Conservation (phyloP, 2,113 vertebrate species). For the Vombatus ursinus region DNA sequence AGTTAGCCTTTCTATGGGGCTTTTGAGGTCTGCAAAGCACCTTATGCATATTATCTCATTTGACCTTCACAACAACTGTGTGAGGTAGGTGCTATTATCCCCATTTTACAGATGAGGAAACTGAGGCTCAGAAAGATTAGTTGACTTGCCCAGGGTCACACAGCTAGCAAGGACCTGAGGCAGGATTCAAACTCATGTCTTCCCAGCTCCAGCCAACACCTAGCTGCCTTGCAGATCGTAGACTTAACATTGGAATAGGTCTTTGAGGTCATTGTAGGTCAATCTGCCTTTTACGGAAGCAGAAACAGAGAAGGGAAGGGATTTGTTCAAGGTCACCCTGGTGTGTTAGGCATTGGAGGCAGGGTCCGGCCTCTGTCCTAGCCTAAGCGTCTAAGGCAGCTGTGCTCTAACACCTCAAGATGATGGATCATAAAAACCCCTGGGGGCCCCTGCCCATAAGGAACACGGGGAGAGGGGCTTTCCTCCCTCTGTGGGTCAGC, state of each 20-base stretch:
- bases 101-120: not conserved
- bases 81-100: not conserved
- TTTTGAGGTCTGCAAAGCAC: not conserved
- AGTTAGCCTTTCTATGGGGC: not conserved
- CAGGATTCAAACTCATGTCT: not conserved
- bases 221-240: not conserved
- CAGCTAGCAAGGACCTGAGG: not conserved
- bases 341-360: not conserved
- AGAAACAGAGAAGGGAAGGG: not conserved
- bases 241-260: not conserved
- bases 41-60: not conserved
- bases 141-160: not conserved
- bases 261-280: not conserved
- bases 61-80: not conserved
- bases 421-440: not conserved
- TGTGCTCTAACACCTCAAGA: not conserved
- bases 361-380: not conserved
- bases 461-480: not conserved
- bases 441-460: not conserved
- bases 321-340: not conserved
- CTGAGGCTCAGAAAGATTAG: not conserved
- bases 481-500: not conserved
- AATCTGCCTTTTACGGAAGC: not conserved
- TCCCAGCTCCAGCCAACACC: not conserved
- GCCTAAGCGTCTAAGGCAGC: not conserved